Percentiles rank a stretch among this genome's conserved stretches.
Conservation (phyloP, 2,888 invertebrate species). For the Leptopilina myrica region DNA sequence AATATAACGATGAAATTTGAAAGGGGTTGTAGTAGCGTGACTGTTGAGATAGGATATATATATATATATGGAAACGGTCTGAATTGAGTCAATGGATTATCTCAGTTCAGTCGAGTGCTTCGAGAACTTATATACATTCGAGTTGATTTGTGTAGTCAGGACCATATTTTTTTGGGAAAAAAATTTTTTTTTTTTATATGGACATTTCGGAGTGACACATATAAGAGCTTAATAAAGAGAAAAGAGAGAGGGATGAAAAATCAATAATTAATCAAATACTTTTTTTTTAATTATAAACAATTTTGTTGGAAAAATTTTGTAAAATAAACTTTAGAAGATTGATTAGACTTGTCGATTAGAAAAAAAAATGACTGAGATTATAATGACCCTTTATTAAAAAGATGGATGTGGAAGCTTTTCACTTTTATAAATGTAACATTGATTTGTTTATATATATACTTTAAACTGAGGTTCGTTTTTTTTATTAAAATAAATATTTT, state of each 20-base stretch:
- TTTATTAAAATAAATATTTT: constrained; percentile 8
- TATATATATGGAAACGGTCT: constrained; percentile 7
- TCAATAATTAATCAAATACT: too few relatives aligned
- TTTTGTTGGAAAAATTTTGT: neutral
- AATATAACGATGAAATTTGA: neutral
- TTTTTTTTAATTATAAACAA: too few relatives aligned
- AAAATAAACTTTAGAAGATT: neutral
- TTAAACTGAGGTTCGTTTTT: neutral
- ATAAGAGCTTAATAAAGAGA: too few relatives aligned
- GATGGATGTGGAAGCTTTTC: constrained; percentile 8
- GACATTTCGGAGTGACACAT: too few relatives aligned
- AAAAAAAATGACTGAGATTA: too few relatives aligned
- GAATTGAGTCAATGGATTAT: constrained; percentile 34
- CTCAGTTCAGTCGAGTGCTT: constrained; percentile 26
- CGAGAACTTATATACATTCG: constrained; percentile 21
- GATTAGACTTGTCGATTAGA: neutral
- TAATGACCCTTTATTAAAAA: constrained; percentile 1
- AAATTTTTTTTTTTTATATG: too few relatives aligned
- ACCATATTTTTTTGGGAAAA: constrained; percentile 24
- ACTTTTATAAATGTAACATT: constrained; percentile 19
- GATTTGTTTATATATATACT: constrained; percentile 12
- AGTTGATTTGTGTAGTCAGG: constrained; percentile 29
- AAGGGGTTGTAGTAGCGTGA: neutral
- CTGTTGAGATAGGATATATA: constrained; percentile 13
- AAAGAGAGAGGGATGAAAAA: too few relatives aligned